Evolutionary conservation across 1,140 invertebrate species (phyloP).

Genomic region (Maconellicoccus hirsutus): DNA sequence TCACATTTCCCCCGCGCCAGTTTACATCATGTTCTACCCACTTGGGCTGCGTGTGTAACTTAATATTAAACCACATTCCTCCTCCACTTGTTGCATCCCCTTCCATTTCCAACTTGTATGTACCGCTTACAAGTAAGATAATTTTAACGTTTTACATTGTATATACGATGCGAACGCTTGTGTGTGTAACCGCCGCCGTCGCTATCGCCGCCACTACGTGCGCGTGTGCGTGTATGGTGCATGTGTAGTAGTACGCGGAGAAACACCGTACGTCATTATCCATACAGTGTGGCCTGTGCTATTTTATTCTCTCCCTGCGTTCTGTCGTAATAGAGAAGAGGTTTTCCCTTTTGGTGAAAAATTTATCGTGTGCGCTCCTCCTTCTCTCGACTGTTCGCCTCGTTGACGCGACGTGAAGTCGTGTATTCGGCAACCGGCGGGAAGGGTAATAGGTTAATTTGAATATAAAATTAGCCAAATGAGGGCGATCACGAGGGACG

Average conservation of each 20-base stretch:
- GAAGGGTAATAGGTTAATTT: too few species aligned
- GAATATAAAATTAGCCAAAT: too few species aligned
- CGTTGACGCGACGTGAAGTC: too few species aligned
- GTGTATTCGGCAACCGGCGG: too few species aligned
- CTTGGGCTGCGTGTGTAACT: not conserved
- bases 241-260: too few species aligned
- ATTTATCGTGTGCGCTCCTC: too few species aligned
- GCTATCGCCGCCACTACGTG: not conserved
- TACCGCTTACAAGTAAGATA: slow-evolving; percentile 4
- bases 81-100: slow-evolving; percentile 20
- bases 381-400: too few species aligned
- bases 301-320: not conserved
- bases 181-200: too few species aligned
- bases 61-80: slow-evolving; percentile 20
- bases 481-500: too few species aligned
- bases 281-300: not conserved
- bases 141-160: slow-evolving; percentile 15
- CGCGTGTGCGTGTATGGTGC: not conserved
- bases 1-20: slow-evolving; percentile 13
- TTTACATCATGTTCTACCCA: slow-evolving; percentile 14
- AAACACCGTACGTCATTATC: not conserved
- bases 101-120: not conserved
- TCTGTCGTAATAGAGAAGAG: too few species aligned
- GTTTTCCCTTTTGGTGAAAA: too few species aligned
- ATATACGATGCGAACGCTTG: not conserved